Evolutionary conservation across 2,113 vertebrate genomes (phyloP).

Genomic region (Oryzias curvinotus): DNA sequence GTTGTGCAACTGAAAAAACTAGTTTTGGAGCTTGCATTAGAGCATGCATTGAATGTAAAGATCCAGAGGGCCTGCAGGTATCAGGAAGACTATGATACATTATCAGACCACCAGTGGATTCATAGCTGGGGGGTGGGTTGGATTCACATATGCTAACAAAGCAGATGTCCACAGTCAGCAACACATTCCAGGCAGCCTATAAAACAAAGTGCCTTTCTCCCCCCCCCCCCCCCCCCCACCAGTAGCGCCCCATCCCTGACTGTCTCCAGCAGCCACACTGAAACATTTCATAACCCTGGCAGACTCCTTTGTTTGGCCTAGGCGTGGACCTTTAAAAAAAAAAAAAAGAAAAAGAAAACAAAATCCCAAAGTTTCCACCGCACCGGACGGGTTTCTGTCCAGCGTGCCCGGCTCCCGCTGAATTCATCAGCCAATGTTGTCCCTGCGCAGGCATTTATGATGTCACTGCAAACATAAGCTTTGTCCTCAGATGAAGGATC

Average conservation of each 20-base stretch:
- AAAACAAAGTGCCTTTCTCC: slow-evolving; percentile 74
- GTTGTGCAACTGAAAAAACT: slow-evolving; percentile 15
- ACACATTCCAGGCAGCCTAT: slow-evolving; percentile 76
- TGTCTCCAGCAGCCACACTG: slow-evolving; percentile 47
- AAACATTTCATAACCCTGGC: slow-evolving; percentile 38
- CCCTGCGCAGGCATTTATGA: slow-evolving; percentile 68
- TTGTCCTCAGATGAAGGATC: slow-evolving; percentile 75
- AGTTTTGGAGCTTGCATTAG: background rate
- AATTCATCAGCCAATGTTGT: slow-evolving; percentile 75
- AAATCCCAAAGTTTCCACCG: slow-evolving; percentile 57
- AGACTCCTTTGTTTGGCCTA: no score
- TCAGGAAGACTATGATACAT: slow-evolving; percentile 31
- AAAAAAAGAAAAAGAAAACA: no score
- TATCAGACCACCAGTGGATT: slow-evolving; percentile 77
- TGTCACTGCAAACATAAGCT: slow-evolving; percentile 76
- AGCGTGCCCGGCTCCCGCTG: slow-evolving; percentile 50
- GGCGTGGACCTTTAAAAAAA: no score
- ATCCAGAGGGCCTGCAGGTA: slow-evolving; percentile 30
- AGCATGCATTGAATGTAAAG: slow-evolving; percentile 2
- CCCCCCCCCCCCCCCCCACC: slow-evolving; percentile 19
- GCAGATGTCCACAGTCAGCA: slow-evolving; percentile 75
- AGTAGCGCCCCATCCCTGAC: slow-evolving; percentile 47
- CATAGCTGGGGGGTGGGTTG: slow-evolving; percentile 57
- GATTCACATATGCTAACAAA: slow-evolving; percentile 78
- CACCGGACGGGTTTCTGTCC: slow-evolving; percentile 54